These are phyloP conservation scores for Dendrolimus kikuchii DNA, from an alignment of 1,140 invertebrate genomes.

Conservation along the genomic window DNA sequence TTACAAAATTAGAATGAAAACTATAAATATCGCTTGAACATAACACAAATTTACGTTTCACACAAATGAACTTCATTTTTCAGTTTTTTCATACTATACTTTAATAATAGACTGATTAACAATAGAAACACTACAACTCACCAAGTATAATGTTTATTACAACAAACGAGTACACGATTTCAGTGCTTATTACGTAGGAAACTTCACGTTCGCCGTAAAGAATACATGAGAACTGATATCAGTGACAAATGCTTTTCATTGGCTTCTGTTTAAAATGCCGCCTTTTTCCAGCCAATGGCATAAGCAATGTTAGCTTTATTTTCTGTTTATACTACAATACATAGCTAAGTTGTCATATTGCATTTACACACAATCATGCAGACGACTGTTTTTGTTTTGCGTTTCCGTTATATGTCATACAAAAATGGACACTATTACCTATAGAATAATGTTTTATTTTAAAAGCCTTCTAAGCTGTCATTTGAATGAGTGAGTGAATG, in stretches of 20 bases:
- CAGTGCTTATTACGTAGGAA: constrained; percentile 69
- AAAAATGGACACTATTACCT: constrained; percentile 2
- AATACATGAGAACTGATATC: constrained; percentile 51
- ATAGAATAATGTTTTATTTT: constrained; percentile 8
- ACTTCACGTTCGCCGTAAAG: constrained; percentile 55
- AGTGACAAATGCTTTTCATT: constrained; percentile 42
- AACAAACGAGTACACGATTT: constrained; percentile 60
- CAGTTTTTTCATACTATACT: neutral
- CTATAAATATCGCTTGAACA: constrained; percentile 44
- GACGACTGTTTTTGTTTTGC: constrained; percentile 25
- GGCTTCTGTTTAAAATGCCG: constrained; percentile 54
- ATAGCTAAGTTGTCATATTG: constrained; percentile 46
- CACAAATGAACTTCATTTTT: neutral
- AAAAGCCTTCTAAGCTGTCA: constrained; percentile 1
- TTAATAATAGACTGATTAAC: neutral
- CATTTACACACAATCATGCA: constrained; percentile 36
- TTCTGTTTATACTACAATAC: constrained; percentile 63
- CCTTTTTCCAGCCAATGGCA: constrained; percentile 43
- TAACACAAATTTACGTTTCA: constrained; percentile 14
- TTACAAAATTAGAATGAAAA: constrained; percentile 65
- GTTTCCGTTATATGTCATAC: constrained; percentile 25
- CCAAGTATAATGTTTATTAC: constrained; percentile 53
- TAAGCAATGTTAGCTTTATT: constrained; percentile 53
- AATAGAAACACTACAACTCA: constrained; percentile 50
- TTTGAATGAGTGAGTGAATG: constrained; percentile 9